Conservation (phyloP, 2,888 invertebrate species). For the Artemia sinica region DNA sequence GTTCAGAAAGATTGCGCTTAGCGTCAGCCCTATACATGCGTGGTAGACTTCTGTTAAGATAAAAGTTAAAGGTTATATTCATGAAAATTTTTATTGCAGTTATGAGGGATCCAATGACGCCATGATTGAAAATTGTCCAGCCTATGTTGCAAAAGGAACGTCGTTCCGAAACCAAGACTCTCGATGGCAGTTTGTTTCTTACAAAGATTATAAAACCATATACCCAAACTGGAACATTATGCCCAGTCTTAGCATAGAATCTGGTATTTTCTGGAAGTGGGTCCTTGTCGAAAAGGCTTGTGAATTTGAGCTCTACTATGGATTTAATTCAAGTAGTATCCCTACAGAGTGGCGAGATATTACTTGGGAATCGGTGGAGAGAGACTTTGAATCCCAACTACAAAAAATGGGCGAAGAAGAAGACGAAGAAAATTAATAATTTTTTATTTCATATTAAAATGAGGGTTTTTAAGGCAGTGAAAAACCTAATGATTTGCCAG, state of each 20-base stretch:
- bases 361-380: not conserved
- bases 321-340: not conserved
- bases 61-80: too few relatives aligned
- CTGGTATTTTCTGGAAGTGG: conserved; percentile 8
- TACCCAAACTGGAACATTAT: not conserved
- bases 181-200: not conserved
- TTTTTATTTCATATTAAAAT: too few relatives aligned
- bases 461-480: too few relatives aligned
- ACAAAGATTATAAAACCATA: not conserved
- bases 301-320: not conserved
- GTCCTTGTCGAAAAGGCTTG: not conserved
- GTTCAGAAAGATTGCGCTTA: too few relatives aligned
- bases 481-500: too few relatives aligned
- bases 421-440: too few relatives aligned
- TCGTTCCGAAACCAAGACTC: not conserved
- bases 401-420: too few relatives aligned
- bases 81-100: not conserved
- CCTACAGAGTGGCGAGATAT: not conserved
- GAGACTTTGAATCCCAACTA: not conserved
- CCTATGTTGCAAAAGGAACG: not conserved
- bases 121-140: not conserved
- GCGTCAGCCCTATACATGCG: too few relatives aligned
- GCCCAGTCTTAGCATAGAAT: not conserved
- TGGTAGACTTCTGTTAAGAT: too few relatives aligned
- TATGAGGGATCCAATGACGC: not conserved